Conservation (phyloP, 2,888 invertebrate species). For the Ophonus ardosiacus region DNA sequence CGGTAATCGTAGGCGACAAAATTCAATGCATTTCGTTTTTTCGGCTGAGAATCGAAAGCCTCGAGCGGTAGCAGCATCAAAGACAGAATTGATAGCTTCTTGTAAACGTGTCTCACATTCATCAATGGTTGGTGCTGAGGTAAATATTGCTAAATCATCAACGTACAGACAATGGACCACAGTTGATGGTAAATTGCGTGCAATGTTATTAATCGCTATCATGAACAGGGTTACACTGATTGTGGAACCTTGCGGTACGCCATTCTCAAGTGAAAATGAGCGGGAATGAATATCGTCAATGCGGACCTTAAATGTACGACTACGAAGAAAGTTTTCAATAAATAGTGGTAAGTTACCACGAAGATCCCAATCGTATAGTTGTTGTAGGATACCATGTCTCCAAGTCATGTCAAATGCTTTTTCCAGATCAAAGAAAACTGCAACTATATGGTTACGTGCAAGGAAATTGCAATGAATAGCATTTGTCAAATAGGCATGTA, state of each 20-base stretch:
- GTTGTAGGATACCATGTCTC: no score
- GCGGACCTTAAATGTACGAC: not conserved
- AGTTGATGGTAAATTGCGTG: not conserved
- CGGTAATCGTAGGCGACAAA: not conserved
- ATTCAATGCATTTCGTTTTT: not conserved
- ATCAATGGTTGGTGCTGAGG: constrained; percentile 23
- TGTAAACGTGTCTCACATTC: constrained; percentile 33
- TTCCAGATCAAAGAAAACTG: constrained; percentile 21
- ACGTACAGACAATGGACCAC: constrained; percentile 37
- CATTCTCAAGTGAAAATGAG: not conserved
- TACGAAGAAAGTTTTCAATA: not conserved
- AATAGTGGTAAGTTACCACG: constrained; percentile 44
- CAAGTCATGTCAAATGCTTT: no score
- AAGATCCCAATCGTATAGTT: no score
- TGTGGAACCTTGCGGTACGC: constrained; percentile 13
- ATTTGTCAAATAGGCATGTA: not conserved
- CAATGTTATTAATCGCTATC: constrained; percentile 35
- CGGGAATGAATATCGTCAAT: constrained; percentile 3
- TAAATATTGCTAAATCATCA: constrained; percentile 42
- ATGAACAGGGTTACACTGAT: constrained; percentile 46
- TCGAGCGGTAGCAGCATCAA: constrained; percentile 8
- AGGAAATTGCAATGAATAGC: constrained; percentile 6
- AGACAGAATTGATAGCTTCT: constrained; percentile 1
- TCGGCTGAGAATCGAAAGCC: not conserved
- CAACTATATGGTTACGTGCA: not conserved